Percentiles rank a stretch among this genome's conserved stretches.
These are phyloP conservation scores for Gadus macrocephalus DNA, from an alignment of 2,113 vertebrate genomes.

Conservation along the genomic window DNA sequence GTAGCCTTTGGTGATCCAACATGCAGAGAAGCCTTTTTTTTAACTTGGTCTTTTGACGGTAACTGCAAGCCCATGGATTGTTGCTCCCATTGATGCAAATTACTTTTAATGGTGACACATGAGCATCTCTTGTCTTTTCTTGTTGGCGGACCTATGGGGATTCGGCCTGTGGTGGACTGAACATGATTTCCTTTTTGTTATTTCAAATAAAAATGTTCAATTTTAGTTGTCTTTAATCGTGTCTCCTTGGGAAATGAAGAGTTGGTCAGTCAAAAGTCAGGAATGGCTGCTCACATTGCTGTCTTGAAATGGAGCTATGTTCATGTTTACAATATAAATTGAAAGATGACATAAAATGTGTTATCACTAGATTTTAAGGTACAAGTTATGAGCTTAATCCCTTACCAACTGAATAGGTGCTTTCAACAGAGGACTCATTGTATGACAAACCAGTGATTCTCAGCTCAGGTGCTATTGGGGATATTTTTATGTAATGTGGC, in stretches of 20 bases:
- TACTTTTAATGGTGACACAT: background rate
- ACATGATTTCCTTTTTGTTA: background rate
- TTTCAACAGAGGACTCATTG: too few relatives aligned
- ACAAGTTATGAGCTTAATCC: too few relatives aligned
- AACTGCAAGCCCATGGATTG: background rate
- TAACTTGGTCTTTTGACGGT: background rate
- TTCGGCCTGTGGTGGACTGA: background rate
- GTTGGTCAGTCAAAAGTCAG: background rate
- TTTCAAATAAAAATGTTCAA: background rate
- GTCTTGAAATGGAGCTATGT: background rate
- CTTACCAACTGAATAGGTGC: too few relatives aligned
- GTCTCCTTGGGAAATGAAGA: background rate
- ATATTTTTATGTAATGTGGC: too few relatives aligned
- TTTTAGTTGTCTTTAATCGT: background rate
- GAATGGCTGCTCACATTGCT: too few relatives aligned
- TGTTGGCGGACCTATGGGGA: background rate
- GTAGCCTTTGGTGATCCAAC: conserved; percentile 14
- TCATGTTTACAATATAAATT: background rate
- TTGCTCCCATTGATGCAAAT: too few relatives aligned
- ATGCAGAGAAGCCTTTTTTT: conserved; percentile 22
- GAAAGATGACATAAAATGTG: background rate
- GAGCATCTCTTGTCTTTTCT: background rate
- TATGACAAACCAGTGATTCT: too few relatives aligned
- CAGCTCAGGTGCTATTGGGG: too few relatives aligned
- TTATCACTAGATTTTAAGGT: background rate